Evolutionary conservation across 2,113 vertebrate species (phyloP).

Genomic region (Stigmatopora nigra): DNA sequence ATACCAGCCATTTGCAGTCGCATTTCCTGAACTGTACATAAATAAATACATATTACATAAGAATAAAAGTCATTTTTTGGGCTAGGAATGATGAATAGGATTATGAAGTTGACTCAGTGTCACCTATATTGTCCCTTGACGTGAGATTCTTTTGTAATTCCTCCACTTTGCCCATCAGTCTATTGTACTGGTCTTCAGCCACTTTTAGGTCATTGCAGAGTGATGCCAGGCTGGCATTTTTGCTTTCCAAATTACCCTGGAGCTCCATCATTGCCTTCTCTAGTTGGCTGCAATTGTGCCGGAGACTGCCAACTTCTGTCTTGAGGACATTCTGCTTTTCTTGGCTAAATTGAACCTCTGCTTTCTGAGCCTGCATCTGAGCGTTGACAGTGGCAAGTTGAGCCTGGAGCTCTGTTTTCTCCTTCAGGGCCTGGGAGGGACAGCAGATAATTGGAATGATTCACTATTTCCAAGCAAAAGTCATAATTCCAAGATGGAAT

Average conservation of each 20-base stretch:
- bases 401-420: constrained; percentile 93
- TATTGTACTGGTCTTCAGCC: constrained; percentile 93
- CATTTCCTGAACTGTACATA: constrained; percentile 78
- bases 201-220: constrained; percentile 86
- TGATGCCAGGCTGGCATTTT: constrained; percentile 83
- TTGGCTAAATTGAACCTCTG: constrained; percentile 77
- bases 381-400: constrained; percentile 85
- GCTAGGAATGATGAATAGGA: not conserved
- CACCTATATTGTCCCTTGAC: constrained; percentile 83
- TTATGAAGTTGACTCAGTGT: constrained; percentile 19
- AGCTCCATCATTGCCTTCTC: constrained; percentile 90
- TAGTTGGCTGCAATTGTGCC: constrained; percentile 82
- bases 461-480: not conserved
- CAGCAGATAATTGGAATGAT: not conserved
- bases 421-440: constrained; percentile 85
- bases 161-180: constrained; percentile 88
- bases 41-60: not conserved
- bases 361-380: constrained; percentile 77
- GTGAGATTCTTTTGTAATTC: constrained; percentile 84
- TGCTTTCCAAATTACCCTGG: constrained; percentile 83
- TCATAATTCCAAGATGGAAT: not conserved
- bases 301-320: constrained; percentile 79
- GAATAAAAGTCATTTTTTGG: not conserved
- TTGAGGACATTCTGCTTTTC: constrained; percentile 79
- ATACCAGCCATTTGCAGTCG: constrained; percentile 81